These are phyloP conservation scores for Ephialtes manifestator DNA, from an alignment of 2,888 invertebrate genomes.

Conservation along the genomic window DNA sequence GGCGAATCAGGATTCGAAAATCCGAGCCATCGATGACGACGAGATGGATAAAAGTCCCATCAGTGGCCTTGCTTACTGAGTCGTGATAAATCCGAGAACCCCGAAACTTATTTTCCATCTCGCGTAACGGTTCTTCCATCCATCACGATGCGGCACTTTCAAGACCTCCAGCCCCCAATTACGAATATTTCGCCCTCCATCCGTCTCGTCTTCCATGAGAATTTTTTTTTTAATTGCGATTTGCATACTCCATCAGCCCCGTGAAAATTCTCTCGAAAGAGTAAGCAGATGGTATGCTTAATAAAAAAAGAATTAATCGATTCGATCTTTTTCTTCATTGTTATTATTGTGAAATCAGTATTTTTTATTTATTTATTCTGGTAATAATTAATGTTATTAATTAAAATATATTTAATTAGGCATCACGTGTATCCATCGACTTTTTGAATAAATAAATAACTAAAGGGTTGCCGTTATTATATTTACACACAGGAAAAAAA, in stretches of 20 bases:
- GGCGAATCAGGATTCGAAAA: slow-evolving; percentile 3
- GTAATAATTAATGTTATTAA: no score
- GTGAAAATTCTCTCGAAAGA: slow-evolving; percentile 37
- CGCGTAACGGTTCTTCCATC: slow-evolving; percentile 39
- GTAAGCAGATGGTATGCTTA: background rate
- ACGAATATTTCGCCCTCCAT: slow-evolving; percentile 56
- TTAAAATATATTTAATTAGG: no score
- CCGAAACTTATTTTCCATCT: slow-evolving; percentile 49
- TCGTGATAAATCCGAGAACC: slow-evolving; percentile 52
- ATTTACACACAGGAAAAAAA: no score
- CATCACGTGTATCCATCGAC: no score
- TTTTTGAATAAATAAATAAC: background rate
- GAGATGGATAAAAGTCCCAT: slow-evolving; percentile 30
- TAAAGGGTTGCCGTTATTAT: no score
- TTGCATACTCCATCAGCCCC: slow-evolving; percentile 58
- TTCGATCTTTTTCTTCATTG: background rate
- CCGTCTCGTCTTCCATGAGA: slow-evolving; percentile 35
- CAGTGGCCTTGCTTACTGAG: slow-evolving; percentile 44
- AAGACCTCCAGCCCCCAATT: slow-evolving; percentile 57
- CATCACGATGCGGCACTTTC: slow-evolving; percentile 56
- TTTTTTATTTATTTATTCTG: no score
- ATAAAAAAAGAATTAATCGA: background rate
- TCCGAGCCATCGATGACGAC: slow-evolving; percentile 29
- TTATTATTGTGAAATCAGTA: background rate
- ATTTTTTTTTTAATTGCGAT: slow-evolving; percentile 66